Base-by-base conservation (phyloP, 2,888 invertebrate species). In the Frankliniella fusca region DNA sequence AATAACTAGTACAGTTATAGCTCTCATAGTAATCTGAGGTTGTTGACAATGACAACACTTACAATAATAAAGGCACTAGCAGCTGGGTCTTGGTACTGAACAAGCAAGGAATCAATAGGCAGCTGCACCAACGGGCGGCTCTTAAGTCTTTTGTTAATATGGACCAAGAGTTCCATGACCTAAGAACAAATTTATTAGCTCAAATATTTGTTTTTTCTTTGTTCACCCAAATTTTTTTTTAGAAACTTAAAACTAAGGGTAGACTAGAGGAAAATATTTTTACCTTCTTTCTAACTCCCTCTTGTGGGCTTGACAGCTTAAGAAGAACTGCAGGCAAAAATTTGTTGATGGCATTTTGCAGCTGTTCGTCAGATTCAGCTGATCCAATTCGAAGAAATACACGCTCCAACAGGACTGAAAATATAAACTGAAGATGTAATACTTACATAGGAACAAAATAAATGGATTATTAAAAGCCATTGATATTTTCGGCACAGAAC, bases 91-190 rank as follows among this genome's bases (percentile, higher is more conserved):
- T 92, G 92, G 88, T 97, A 97, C 84, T 95, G 94, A 81, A 92
- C 90, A 81, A 98, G 88, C 23, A 98, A 89, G 9, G 94, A 92
- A 85, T 95, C 94, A 15, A 98, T 94, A 0, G 97, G 97, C 83
- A 98, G 89, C 88, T 95, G 94, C 5, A 98, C 94, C 86, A 92
- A 90, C 0, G 94, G 92, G 80, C 97, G 91, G 84, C 94, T 95
- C 87, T 96, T 97, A 48, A 97, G 90, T 83, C 97, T 90, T 88
- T 95, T 95, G 88, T 97, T 98, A 81, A 98, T 93, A 87, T 98
- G 97, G 81, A 96, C 94, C 83, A 98, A 88, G 65, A 97, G 89
- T 88, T 97, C 97, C 93, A 98, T 95, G 20, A 97, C 97, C 93
- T 97, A 89, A 27, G 84, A 84, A 82, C 84, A 82, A 84, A 83